Conservation (phyloP, 2,113 vertebrate species). For the Mirza zaza region DNA sequence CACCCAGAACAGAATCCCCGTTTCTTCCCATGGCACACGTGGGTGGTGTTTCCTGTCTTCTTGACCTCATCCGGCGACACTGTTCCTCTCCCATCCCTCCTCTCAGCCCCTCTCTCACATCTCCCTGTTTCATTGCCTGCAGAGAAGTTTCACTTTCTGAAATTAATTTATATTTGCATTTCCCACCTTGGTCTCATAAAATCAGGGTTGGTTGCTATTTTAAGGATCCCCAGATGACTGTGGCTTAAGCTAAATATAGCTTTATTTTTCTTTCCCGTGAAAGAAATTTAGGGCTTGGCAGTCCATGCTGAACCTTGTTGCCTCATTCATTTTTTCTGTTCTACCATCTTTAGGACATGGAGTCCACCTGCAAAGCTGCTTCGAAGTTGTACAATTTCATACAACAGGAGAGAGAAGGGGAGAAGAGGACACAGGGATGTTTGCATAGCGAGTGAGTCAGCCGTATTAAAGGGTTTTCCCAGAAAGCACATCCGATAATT, state of each 20-base stretch:
- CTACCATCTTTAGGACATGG: background rate
- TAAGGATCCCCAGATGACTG: background rate
- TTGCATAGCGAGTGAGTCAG: background rate
- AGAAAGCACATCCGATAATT: background rate
- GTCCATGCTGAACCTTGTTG: background rate
- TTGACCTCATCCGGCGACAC: background rate
- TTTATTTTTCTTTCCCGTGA: background rate
- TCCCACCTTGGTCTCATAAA: background rate
- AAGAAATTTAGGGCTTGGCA: background rate
- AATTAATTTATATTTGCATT: background rate
- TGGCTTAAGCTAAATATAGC: constrained; percentile 4
- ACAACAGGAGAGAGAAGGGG: background rate
- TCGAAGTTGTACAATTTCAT: background rate
- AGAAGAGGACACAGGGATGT: accelerated
- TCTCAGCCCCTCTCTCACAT: accelerated
- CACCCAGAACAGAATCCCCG: background rate
- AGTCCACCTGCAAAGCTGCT: background rate
- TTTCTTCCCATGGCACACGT: background rate
- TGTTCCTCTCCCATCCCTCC: too few species aligned
- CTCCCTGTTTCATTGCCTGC: background rate
- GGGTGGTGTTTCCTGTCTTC: background rate
- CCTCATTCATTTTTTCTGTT: background rate
- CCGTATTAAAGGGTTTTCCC: background rate
- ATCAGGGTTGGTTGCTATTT: background rate
- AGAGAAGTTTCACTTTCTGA: background rate